Conservation (phyloP, 2,888 invertebrate genomes). For the Lingula anatina region DNA sequence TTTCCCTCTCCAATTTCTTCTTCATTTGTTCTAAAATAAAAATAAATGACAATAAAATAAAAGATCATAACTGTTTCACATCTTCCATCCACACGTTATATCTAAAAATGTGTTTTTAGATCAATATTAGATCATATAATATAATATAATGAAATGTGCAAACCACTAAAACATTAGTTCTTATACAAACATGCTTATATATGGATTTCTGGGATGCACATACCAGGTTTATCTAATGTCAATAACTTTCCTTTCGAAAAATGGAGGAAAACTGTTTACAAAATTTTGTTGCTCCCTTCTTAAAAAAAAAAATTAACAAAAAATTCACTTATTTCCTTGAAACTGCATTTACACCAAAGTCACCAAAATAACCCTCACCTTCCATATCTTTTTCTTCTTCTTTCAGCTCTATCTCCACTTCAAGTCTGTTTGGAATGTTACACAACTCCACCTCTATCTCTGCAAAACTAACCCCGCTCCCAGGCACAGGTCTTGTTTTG, state of each 20-base stretch:
- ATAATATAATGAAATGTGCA: too few relatives aligned
- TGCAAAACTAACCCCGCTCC: slow-evolving; percentile 34
- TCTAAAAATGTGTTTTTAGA: too few relatives aligned
- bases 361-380: slow-evolving; percentile 14
- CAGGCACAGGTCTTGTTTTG: slow-evolving; percentile 32
- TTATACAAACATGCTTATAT: too few relatives aligned
- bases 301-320: too few relatives aligned
- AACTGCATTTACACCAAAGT: background rate
- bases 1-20: slow-evolving; percentile 10
- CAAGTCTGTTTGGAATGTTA: slow-evolving; percentile 35
- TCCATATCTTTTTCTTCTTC: slow-evolving; percentile 26
- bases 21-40: slow-evolving; percentile 9
- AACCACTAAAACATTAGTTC: too few relatives aligned
- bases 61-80: background rate
- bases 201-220: too few relatives aligned
- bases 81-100: background rate
- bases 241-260: too few relatives aligned
- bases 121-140: too few relatives aligned
- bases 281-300: too few relatives aligned
- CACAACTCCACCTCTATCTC: slow-evolving; percentile 48
- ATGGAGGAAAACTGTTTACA: too few relatives aligned
- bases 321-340: too few relatives aligned
- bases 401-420: slow-evolving; percentile 23
- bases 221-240: too few relatives aligned
- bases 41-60: background rate